Base-by-base conservation (phyloP, 2,113 vertebrate species). In the Oncorhynchus masou region DNA sequence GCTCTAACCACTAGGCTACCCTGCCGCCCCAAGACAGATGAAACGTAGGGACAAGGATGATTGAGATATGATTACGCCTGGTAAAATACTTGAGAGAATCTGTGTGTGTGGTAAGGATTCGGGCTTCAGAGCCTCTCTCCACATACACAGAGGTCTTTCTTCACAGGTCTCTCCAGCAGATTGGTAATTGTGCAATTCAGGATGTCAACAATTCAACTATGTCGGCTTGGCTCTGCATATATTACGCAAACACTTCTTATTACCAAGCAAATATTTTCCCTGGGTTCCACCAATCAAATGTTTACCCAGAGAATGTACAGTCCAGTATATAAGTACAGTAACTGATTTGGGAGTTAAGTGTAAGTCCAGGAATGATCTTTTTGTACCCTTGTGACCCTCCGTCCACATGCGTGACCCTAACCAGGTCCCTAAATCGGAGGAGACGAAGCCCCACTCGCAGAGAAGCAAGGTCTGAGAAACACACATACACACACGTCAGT, bases 351-450 rank as follows among this genome's bases (percentile, higher is more conserved):
- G 51, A 54, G 3, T 5, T 54, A 3, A 27, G 51, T 19, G 39
- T 11, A 45, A 45, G 39, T 45, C 39, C 39, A 45, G 39, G 9
- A 45, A 57, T 76, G 16, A 79, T 24, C 34, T 78, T 75, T 85
- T 85, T 74, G 88, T 70, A 88, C 76, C 74, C 25, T 76, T 88
- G 74, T 86, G 70, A 80, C 83, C 83, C 81, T 90, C 75, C 81
- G 13, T 80, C 84, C 80, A 82, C 87, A 90, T 82, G 91, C 86
- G 80, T 60, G 91, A 91, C 89, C 80, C 70, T 84, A 81, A 81
- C 74, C 91, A 99, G 97, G 93, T 91, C 90, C 96, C 95, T 68
- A 99, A 95, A 92, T 90, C 96, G 67, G 97, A 99, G 88, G 97
- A 99, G 91, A 92, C 95, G 88, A 96, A 96, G 31, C 19, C 27